Evolutionary conservation across 2,797 vertebrate species (phyloP), one percentile per base, ranked within the genome.

Genomic region (Eulemur coronatus): DNA sequence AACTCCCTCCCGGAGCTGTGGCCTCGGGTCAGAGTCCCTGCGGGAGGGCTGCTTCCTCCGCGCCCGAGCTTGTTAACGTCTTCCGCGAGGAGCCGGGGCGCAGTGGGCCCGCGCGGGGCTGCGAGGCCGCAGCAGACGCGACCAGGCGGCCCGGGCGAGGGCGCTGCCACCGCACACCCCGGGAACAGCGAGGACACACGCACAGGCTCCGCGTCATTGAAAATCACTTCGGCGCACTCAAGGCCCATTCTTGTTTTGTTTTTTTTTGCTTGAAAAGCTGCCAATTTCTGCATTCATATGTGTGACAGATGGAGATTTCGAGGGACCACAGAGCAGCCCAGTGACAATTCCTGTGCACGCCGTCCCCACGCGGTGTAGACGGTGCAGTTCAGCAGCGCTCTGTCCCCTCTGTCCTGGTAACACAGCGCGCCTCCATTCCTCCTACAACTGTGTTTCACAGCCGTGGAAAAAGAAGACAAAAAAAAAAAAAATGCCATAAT

Each of bases 51-150:
- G 3, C 15, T 87, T 50, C 93, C 97, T 96, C 84, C 89, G 75
- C 57, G 94, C 50, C 94, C 26, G 90, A 6, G 81, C 43, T 87
- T 73, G 72, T 98, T 97, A 96, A 97, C 96, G 52, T 96, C 95
- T 78, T 96, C 98, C 93, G 52, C 4, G n/a, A 89, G 94, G 90
- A 97, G 84, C 89, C 43, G 43, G 43, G 43, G 43, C 43, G 7
- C 43, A 9, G 43, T 9, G 7, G 43, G 43, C 43, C 43, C 43
- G 43, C 43, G 43, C 43, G 43, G 43, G 43, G 43, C 43, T 43
- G 43, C 43, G 43, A 43, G 43, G 43, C 43, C 43, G 43, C 43
- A 7, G 7, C 43, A 9, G 43, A 43, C 43, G 8, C 43, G 41
- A 38, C 4, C 4, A 38, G 38, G 38, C 38, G 38, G 38, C 35